Base-by-base conservation (phyloP, 2,113 vertebrate genomes). In the Phrynocephalus versicolor region DNA sequence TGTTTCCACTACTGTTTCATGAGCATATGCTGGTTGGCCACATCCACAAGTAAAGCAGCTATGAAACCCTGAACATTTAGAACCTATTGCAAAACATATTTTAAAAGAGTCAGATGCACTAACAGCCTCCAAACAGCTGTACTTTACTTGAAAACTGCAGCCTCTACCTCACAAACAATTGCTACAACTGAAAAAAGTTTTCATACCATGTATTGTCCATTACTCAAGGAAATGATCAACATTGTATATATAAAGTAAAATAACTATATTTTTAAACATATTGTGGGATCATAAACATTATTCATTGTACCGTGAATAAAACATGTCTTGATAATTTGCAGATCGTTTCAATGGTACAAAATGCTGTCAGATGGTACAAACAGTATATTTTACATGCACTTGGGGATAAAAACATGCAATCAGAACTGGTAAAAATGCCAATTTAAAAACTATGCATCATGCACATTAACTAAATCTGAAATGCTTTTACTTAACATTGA, bases 1-100 rank as follows among this genome's bases (percentile, higher is more conserved):
- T 0, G 97, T 99, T 91, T 99, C 98, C 86, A 99, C 97, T 0
- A 97, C 92, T 0, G 97, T 99, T 80, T 95, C 95, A 18, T 99
- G 98, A 79, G 96, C 87, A 3, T 93, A 96, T 5, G 95, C 89
- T 33, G 97, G 97, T 87, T 98, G 96, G 23, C 97, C 96, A 93
- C 98, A 99, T 0, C 95, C 96, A 94, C 98, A 99, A 16, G 95
- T 97, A 85, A 95, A 97, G 79, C 94, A 92, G 72, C 98, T 98
- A n/a, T 93, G 95, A 91, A 98, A 99, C 15, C 97, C 98, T 8
- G 91, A 91, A 92, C 98, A 99, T 71, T 93, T 95, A 76, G 93
- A 93, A 93, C 98, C 98, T 99, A 90, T 88, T 82, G 60, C 77
- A 86, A 83, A 85, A 89, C 65, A 14, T 2, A 89, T 39, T 35